phyloP scores from a whole-genome alignment of 2,888 invertebrate genomes.

The Harmothoe impar region DNA sequence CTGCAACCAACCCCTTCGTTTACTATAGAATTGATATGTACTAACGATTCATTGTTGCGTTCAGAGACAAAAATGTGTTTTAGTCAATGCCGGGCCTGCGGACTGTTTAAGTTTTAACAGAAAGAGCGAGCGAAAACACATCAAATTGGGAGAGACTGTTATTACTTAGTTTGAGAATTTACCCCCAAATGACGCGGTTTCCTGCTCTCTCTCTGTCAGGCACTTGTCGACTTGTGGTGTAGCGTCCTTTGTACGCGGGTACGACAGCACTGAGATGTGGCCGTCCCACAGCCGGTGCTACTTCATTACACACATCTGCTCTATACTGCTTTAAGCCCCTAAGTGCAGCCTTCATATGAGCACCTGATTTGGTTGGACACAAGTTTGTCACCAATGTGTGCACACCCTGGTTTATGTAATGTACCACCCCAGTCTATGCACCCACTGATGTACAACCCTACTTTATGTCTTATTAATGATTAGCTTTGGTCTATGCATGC shows the following conservation, averaged over 20 bases:
- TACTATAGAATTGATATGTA: conserved; percentile 1
- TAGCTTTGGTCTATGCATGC: too few relatives aligned
- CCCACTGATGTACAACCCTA: background rate
- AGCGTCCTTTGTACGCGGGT: background rate
- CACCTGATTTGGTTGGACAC: background rate
- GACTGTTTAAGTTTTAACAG: background rate
- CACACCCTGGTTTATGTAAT: background rate
- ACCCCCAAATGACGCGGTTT: background rate
- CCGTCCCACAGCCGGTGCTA: background rate
- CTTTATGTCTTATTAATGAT: background rate
- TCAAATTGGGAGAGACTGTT: background rate
- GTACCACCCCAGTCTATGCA: background rate
- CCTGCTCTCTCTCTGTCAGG: background rate
- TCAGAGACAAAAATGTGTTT: background rate
- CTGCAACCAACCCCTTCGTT: background rate
- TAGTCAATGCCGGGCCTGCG: background rate
- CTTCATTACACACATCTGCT: background rate
- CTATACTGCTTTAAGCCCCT: background rate
- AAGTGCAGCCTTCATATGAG: conserved; percentile 18
- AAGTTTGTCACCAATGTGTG: too few relatives aligned
- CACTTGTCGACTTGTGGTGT: conserved; percentile 2
- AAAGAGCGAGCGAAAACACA: background rate
- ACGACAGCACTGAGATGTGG: background rate
- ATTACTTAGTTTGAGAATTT: background rate
- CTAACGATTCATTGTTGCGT: conserved; percentile 31